A percentile compares a stretch with the other conserved stretches of the same genome.
Evolutionary conservation across 2,888 invertebrate genomes (phyloP).

Genomic region (Poecilobothrus nobilitatus): DNA sequence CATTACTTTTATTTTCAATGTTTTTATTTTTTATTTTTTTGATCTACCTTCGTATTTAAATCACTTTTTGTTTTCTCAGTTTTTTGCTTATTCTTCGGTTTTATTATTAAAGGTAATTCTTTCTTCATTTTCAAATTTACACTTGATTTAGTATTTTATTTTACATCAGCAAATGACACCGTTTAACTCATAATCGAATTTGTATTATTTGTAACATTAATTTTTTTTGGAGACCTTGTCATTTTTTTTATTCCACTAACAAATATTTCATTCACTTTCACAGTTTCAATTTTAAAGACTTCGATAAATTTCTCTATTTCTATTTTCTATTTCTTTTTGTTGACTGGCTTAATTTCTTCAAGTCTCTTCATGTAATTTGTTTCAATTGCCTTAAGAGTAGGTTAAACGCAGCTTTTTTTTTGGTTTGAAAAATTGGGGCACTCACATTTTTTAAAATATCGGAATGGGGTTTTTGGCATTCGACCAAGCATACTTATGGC

Average conservation of each 20-base stretch:
- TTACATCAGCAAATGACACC: background rate
- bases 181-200: background rate
- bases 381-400: constrained; percentile 10
- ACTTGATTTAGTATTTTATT: too few species aligned
- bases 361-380: background rate
- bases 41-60: constrained; percentile 11
- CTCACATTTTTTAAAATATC: too few species aligned
- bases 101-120: background rate
- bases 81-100: constrained; percentile 3
- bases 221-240: background rate
- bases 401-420: background rate
- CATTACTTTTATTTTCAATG: background rate
- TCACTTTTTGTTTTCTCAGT: constrained; percentile 10
- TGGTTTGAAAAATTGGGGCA: too few species aligned
- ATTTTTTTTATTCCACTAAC: background rate
- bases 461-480: too few species aligned
- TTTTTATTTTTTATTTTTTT: background rate
- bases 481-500: too few species aligned
- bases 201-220: background rate
- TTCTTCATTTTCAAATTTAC: background rate
- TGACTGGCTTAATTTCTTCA: too few species aligned
- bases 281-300: constrained; percentile 1
- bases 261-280: background rate
- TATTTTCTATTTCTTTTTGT: too few species aligned
- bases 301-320: background rate